Conservation (phyloP, 2,797 vertebrate species). For the Sebastes taczanowskii region DNA sequence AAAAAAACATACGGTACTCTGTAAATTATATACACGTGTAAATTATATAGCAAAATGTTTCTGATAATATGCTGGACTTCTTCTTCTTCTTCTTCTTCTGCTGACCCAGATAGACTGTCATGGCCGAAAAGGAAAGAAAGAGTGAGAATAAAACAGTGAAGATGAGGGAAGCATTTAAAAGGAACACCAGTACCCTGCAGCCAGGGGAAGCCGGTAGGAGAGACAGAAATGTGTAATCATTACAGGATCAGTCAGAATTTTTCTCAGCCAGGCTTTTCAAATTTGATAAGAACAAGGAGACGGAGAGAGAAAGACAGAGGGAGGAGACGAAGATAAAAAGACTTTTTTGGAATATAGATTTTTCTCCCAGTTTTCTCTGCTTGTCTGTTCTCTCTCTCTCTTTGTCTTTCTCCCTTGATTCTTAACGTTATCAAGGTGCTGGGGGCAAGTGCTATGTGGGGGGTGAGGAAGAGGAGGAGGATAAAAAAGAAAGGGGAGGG, state of each 20-base stretch:
- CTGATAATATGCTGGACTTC: conserved; percentile 74
- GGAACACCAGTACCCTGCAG: conserved; percentile 40
- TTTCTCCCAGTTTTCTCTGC: conserved; percentile 26
- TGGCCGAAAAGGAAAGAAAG: conserved; percentile 9
- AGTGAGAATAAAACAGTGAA: background rate
- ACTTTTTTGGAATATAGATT: conserved; percentile 43
- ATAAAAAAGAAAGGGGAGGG: background rate
- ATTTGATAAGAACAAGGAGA: conserved; percentile 60
- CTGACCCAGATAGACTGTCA: conserved; percentile 49
- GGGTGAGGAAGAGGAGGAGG: background rate
- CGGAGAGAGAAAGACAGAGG: conserved; percentile 15
- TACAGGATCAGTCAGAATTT: conserved; percentile 63
- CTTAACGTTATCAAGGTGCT: conserved; percentile 49
- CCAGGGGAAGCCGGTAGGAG: conserved; percentile 41
- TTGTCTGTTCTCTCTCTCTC: background rate
- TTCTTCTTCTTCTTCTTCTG: conserved; percentile 54
- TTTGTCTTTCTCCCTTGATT: conserved; percentile 31
- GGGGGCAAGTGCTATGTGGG: background rate
- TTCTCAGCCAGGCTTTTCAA: conserved; percentile 56
- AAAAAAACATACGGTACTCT: conserved; percentile 71
- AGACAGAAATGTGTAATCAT: conserved; percentile 55
- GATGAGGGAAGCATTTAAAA: conserved; percentile 34
- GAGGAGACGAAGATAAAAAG: conserved; percentile 32
- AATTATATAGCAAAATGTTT: conserved; percentile 77
- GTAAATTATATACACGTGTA: conserved; percentile 78